Base-by-base conservation (phyloP, 2,113 vertebrate species). In the Ornithorhynchus anatinus region DNA sequence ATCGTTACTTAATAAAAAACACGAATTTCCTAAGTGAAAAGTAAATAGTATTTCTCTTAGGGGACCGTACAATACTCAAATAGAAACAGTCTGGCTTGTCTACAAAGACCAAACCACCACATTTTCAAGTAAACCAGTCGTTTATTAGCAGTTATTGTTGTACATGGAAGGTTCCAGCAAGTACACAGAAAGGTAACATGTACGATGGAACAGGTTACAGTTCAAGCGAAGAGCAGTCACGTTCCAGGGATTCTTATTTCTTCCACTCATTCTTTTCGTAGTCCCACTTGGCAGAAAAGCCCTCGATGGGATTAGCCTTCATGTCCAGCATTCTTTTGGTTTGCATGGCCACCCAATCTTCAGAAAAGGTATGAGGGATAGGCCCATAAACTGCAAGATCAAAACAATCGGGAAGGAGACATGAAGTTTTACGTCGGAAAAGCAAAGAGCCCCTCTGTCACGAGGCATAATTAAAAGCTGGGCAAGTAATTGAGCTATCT, bases 211-310 rank as follows among this genome's bases (percentile, higher is more conserved):
- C 84, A 69, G 32, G 79, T 81, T 59, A 22, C 0, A 19, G 2
- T 32, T 61, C 77, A 63, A 74, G 54, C n/a, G 5, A 14, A 25
- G 13, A 7, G 58, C n/a, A 7, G 42, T 43, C 35, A 39, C 80
- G 83, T 61, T 85, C 65, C 74, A 59, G 77, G 72, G 72, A 72
- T 72, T 59, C 91, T 96, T 89, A 99, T 53, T 99, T 97, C 89
- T 99, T 99, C 98, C 98, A 99, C 23, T 96, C 86, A 0, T 96
- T 96, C 81, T 96, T 98, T 58, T 98, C 95, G 35, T 92, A 99
- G 92, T 99, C 97, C 98, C 98, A 99, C 19, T 98, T 86, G 81
- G 95, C 27, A 0, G 96, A 77, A 53, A 98, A 75, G 60, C 97
- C 97, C 69, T 96, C 72, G 36, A 99, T 69, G 0, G 97, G 97